phyloP scores from a whole-genome alignment of 1,140 invertebrate genomes.

The Drosophila pachea region DNA sequence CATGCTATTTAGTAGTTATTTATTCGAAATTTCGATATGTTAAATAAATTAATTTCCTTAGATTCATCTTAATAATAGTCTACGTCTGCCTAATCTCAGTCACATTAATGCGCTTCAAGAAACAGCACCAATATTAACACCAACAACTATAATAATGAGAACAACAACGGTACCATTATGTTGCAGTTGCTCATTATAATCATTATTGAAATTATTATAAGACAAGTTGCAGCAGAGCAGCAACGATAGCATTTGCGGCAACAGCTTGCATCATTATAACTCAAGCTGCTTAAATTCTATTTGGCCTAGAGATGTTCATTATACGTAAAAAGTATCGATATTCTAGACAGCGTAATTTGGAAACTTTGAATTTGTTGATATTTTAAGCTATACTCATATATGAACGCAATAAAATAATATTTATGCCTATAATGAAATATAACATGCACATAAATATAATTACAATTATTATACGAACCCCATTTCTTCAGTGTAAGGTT shows the following conservation, averaged over 20 bases:
- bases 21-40: no score
- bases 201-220: slow-evolving; percentile 37
- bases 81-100: not conserved
- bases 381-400: not conserved
- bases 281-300: not conserved
- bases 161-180: slow-evolving; percentile 8
- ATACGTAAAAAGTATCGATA: no score
- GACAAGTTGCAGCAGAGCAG: slow-evolving; percentile 1
- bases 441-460: no score
- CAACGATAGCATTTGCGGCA: not conserved
- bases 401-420: no score
- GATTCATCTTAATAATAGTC: not conserved
- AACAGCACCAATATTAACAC: not conserved
- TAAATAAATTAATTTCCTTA: not conserved
- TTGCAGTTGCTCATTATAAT: slow-evolving; percentile 25
- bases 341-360: slow-evolving; percentile 1
- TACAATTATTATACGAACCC: not conserved
- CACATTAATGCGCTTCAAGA: slow-evolving; percentile 18
- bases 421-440: not conserved
- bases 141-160: not conserved
- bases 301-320: not conserved
- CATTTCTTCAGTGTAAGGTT: not conserved
- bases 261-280: no score
- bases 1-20: no score
- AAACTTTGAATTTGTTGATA: not conserved